These are phyloP conservation scores for Chorisops tibialis DNA, from an alignment of 2,888 invertebrate species.

Conservation along the genomic window DNA sequence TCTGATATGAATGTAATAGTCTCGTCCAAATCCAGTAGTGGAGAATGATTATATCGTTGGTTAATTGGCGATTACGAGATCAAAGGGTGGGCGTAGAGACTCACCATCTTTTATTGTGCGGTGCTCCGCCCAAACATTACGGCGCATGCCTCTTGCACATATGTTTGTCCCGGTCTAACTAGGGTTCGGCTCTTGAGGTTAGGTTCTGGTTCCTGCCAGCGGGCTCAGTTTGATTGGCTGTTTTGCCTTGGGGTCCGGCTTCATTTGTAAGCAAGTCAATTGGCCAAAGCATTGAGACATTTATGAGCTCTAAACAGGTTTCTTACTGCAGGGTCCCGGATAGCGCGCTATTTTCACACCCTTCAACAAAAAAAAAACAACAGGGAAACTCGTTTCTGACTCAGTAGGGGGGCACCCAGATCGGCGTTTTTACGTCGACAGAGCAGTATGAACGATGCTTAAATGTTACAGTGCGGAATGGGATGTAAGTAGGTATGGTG, in stretches of 20 bases:
- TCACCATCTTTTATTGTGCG: constrained; percentile 15
- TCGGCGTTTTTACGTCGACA: not conserved
- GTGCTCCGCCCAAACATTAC: not conserved
- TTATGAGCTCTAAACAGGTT: constrained; percentile 21
- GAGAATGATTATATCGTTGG: not conserved
- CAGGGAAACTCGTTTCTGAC: too few relatives aligned
- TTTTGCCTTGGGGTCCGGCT: not conserved
- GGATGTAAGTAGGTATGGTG: constrained; percentile 14
- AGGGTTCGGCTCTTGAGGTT: not conserved
- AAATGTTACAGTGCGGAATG: constrained; percentile 12
- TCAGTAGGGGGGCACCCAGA: not conserved
- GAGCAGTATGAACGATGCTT: not conserved
- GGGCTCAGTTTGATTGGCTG: constrained; percentile 5
- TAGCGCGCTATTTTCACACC: constrained; percentile 13
- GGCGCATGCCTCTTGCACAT: not conserved
- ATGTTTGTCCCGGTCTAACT: not conserved
- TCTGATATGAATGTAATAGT: too few relatives aligned
- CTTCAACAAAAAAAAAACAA: not conserved
- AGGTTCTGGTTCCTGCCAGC: not conserved
- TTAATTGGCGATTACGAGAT: constrained; percentile 22
- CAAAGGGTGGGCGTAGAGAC: not conserved
- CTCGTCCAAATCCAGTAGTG: not conserved
- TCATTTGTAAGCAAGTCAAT: not conserved
- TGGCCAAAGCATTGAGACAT: constrained; percentile 12
- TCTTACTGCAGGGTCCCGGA: not conserved